phyloP scores from a whole-genome alignment of 2,113 vertebrate species.

The Gobiocypris rarus region DNA sequence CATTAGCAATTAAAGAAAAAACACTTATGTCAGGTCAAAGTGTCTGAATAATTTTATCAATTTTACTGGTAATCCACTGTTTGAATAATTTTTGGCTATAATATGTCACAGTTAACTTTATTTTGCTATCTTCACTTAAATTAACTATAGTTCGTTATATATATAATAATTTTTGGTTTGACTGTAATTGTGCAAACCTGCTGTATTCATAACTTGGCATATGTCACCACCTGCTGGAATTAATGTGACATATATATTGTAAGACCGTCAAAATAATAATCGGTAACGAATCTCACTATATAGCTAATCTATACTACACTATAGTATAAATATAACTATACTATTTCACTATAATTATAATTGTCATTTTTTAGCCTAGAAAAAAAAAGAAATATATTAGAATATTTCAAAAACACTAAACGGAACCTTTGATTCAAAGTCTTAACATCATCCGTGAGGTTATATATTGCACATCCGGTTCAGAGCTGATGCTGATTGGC shows the following conservation, averaged over 20 bases:
- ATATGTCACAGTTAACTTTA: too few species aligned
- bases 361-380: neutral
- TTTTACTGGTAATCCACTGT: too few species aligned
- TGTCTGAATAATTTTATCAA: too few species aligned
- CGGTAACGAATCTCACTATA: neutral
- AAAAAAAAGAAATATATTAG: neutral
- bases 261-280: neutral
- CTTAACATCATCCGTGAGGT: neutral
- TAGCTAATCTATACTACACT: neutral
- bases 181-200: too few species aligned
- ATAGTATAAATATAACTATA: neutral
- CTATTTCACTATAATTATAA: neutral
- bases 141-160: too few species aligned
- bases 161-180: too few species aligned
- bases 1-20: too few species aligned
- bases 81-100: too few species aligned
- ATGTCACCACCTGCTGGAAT: conserved; percentile 15
- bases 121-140: too few species aligned
- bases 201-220: neutral
- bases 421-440: conserved; percentile 43
- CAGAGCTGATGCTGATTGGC: conserved; percentile 31
- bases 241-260: neutral
- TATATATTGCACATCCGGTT: conserved; percentile 39
- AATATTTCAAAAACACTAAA: neutral
- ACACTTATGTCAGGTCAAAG: too few species aligned